Percentiles rank a stretch among this genome's conserved stretches.
Evolutionary conservation across 1,140 invertebrate species (phyloP).

Genomic region (Bilobella aurantiaca): DNA sequence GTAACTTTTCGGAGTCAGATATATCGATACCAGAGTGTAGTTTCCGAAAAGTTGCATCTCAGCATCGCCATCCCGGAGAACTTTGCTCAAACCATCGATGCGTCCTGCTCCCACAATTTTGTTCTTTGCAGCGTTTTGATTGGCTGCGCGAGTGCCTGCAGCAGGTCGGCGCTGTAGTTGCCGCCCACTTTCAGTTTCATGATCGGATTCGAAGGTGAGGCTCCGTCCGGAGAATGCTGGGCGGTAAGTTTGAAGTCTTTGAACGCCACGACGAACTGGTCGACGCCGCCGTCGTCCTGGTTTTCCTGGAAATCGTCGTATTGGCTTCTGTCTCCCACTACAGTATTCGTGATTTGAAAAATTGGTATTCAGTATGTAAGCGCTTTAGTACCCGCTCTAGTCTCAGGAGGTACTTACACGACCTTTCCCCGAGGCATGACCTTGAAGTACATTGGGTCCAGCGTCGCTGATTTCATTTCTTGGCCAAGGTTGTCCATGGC

Average conservation of each 20-base stretch:
- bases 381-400: neutral
- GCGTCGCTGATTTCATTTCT: conserved; percentile 24
- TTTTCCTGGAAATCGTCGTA: neutral
- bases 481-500: conserved; percentile 29
- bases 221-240: neutral
- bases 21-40: neutral
- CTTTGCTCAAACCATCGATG: conserved; percentile 27
- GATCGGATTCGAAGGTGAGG: too few relatives aligned
- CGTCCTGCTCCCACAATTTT: conserved; percentile 26
- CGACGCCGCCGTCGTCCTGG: neutral
- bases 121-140: neutral
- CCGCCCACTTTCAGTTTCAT: too few relatives aligned
- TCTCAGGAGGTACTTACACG: conserved; percentile 16
- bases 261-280: neutral
- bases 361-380: too few relatives aligned
- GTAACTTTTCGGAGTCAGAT: neutral
- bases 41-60: conserved; percentile 23
- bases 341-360: neutral
- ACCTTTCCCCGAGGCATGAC: conserved; percentile 30
- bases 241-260: neutral
- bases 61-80: conserved; percentile 31
- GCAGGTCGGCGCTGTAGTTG: too few relatives aligned
- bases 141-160: too few relatives aligned
- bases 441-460: conserved; percentile 33
- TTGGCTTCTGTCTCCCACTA: neutral